Base-by-base conservation (phyloP, 37 sponge, comb jelly and placozoan species). In the Diacarnus erythraeanus region DNA sequence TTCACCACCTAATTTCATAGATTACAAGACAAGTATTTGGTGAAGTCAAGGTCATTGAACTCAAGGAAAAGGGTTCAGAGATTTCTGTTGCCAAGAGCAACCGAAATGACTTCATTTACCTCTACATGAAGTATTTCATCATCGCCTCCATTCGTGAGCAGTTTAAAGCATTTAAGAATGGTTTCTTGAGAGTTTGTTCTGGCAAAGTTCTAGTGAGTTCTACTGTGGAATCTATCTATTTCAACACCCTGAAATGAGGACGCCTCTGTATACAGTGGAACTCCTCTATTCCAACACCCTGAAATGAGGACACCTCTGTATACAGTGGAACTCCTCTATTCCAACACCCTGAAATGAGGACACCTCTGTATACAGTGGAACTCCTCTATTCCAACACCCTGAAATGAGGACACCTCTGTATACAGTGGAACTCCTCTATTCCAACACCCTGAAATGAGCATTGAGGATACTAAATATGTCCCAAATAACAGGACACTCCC, bases 141-240 rank as follows among this genome's bases (percentile, higher is more conserved):
- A 76, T 83, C 72, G 79, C 82, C 0, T 75, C 84, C 6, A 72
- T 98, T 21, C 75, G 87, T 25, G 83, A 78, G 6, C 93, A 77
- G 38, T 98, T 85, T 60, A 57, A 88, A 10, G 86, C 90, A 3
- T 98, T 98, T 59, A 79, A 66, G 22, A 66, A 71, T 0, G 99
- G 97, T 2, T 96, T 96, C 74, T 71, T 65, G 39, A 65, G 57
- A 40, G 92, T 94, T 21, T 96, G 87, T 72, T 44, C 60, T 57
- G 75, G 82, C 1, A 61, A 39, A 41, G 74, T 93, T 2, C 69
- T 88, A 63, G 90, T 89, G 70, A 76, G 90, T 72, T 33, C 51
- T n/a, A n/a, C n/a, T n/a, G n/a, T n/a, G n/a, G n/a, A n/a, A n/a
- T n/a, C n/a, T n/a, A n/a, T n/a, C n/a, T n/a, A n/a, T n/a, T n/a